Conservation (phyloP, 2,797 vertebrate genomes). For the Acanthurus lineatus region DNA sequence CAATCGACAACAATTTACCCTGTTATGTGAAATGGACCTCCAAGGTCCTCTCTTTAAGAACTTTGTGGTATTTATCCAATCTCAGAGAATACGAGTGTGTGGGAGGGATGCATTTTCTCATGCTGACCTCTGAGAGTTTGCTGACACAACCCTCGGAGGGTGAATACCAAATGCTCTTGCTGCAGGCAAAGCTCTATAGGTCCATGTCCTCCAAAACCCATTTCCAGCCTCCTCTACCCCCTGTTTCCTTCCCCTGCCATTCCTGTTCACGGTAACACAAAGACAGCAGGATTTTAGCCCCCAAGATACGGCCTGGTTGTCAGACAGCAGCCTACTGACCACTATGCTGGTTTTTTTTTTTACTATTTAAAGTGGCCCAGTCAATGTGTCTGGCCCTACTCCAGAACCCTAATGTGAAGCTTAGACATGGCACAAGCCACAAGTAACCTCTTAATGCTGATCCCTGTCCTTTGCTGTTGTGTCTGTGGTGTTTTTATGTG, state of each 20-base stretch:
- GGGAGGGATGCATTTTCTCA: constrained; percentile 59
- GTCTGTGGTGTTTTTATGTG: constrained; percentile 9
- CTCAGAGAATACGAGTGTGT: constrained; percentile 52
- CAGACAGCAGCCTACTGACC: constrained; percentile 46
- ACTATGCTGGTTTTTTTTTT: constrained; percentile 25
- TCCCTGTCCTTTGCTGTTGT: constrained; percentile 38
- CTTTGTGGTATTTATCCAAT: constrained; percentile 48
- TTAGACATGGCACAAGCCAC: constrained; percentile 25
- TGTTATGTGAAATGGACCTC: constrained; percentile 16
- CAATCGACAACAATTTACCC: constrained; percentile 33
- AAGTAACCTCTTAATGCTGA: constrained; percentile 54
- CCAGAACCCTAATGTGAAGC: constrained; percentile 21
- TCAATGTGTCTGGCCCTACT: constrained; percentile 34
- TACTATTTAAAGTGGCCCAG: constrained; percentile 37
- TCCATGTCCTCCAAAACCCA: constrained; percentile 59
- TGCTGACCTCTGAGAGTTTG: constrained; percentile 76
- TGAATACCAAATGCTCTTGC: constrained; percentile 77
- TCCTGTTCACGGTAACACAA: constrained; percentile 41
- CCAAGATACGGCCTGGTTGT: constrained; percentile 10
- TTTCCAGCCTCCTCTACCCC: constrained; percentile 52
- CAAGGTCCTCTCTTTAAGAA: constrained; percentile 37
- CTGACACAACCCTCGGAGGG: constrained; percentile 74
- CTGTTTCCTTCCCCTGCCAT: constrained; percentile 33
- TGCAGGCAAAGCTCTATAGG: constrained; percentile 65
- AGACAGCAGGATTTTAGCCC: constrained; percentile 40